phyloP scores from a whole-genome alignment of 2,888 invertebrate genomes.

The Pseudeuparius sepicola region DNA sequence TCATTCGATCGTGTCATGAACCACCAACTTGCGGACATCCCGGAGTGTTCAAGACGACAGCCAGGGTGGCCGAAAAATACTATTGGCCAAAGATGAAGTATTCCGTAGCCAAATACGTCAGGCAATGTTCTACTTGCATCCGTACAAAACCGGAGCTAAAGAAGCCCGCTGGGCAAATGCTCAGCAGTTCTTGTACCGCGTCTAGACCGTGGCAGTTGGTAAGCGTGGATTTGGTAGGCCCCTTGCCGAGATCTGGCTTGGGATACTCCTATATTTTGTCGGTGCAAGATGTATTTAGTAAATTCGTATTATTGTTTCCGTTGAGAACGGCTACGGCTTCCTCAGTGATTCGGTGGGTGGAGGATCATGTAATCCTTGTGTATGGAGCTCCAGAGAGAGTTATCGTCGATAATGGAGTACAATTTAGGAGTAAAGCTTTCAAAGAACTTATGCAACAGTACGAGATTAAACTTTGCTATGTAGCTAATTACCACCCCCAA shows the following conservation, averaged over 20 bases:
- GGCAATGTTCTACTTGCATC: conserved; percentile 20
- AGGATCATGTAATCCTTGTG: conserved; percentile 19
- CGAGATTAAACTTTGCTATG: conserved; percentile 12
- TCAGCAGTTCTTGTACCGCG: conserved; percentile 4
- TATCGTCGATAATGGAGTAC: conserved; percentile 20
- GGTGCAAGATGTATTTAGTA: conserved; percentile 15
- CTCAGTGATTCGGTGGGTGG: conserved; percentile 7
- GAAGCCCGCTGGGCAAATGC: conserved; percentile 20
- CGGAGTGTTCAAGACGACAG: conserved; percentile 11
- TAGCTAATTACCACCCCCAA: conserved; percentile 19
- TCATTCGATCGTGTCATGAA: conserved; percentile 9
- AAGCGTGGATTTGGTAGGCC: conserved; percentile 21
- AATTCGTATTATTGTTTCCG: conserved; percentile 14
- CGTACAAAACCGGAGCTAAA: conserved; percentile 20
- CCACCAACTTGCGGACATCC: conserved; percentile 8
- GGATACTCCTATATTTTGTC: conserved; percentile 15
- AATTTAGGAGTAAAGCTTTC: conserved; percentile 13
- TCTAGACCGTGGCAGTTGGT: conserved; percentile 19
- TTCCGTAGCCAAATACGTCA: conserved; percentile 21
- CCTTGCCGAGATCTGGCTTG: conserved; percentile 16
- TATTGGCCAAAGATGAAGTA: conserved; percentile 24
- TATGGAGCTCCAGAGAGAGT: conserved; percentile 15
- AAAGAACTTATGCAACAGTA: conserved; percentile 7
- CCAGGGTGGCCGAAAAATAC: conserved; percentile 13
- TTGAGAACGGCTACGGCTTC: conserved; percentile 14